Evolutionary conservation across 2,888 invertebrate genomes (phyloP), one percentile per base, ranked within the genome.

Genomic region (Archips crataeganus): DNA sequence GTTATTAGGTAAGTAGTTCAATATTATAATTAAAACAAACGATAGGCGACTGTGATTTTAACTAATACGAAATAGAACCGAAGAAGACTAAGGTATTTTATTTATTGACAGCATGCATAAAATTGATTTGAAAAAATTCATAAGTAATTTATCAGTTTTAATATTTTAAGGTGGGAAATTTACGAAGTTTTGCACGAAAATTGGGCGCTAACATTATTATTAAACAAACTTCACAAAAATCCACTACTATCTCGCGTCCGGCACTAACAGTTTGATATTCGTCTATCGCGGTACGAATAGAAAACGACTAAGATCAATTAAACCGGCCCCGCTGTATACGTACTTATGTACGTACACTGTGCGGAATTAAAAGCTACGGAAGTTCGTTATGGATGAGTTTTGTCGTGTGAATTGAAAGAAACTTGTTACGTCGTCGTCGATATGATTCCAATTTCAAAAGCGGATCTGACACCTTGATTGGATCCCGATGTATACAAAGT

Each of bases 381-480:
- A 93, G 87, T 91, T 92, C 92, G 94, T 94, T 93, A 91, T 87
- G 82, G 84, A 81, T 82, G 87, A 89, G 93, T 92, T 89, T 89
- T 92, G 92, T 91, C 90, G 89, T 90, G 86, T 87, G 85, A 88
- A 91, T 90, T 89, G 92, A 91, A 92, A 93, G 92, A 92, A 93
- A 92, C 92, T 92, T 92, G 93, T 93, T 93, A 91, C 87, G 86
- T 87, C 87, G 89, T 88, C 81, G 85, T 81, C 81, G 84, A 87
- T 89, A 90, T 92, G 91, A 92, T 93, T 93, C 87, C 92, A 93
- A 93, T 93, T 93, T 91, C 86, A 85, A 89, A 90, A 92, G 88
- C 91, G 92, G 91, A 93, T 91, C 88, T 86, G 82, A 84, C 81
- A 81, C 84, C 88, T 90, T 94, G 93, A 94, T 94, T 94, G 93